A percentile compares a stretch with the other conserved stretches of the same genome.
phyloP scores from a whole-genome alignment of 92 coral and sea anemone species.

The Porites evermanni region DNA sequence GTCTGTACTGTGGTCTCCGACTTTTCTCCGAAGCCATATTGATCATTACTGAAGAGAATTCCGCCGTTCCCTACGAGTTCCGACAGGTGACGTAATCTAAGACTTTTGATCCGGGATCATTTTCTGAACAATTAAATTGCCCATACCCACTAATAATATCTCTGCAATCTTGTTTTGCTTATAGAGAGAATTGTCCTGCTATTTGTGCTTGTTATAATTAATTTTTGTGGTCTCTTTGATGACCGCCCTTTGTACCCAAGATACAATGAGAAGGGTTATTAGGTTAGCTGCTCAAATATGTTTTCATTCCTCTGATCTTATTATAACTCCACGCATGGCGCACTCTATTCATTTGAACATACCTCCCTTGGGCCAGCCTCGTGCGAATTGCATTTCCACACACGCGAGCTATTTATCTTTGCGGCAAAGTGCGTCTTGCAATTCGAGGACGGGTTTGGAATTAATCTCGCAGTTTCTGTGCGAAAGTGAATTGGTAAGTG shows the following conservation, averaged over 20 bases:
- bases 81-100: too few species aligned
- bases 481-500: neutral
- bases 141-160: too few species aligned
- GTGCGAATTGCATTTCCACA: neutral
- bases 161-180: neutral
- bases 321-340: slow-evolving; percentile 18
- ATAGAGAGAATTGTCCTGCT: slow-evolving; percentile 26
- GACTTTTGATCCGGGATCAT: too few species aligned
- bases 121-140: too few species aligned
- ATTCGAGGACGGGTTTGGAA: neutral
- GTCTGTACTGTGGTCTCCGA: neutral
- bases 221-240: slow-evolving; percentile 25
- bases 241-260: slow-evolving; percentile 11
- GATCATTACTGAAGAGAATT: neutral
- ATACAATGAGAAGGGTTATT: slow-evolving; percentile 5
- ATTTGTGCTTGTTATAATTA: neutral
- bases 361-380: slow-evolving; percentile 39
- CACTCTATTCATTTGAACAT: slow-evolving; percentile 15
- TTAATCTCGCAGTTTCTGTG: neutral
- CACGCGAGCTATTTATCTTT: too few species aligned
- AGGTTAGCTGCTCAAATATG: neutral
- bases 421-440: neutral
- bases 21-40: neutral
- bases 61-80: too few species aligned
- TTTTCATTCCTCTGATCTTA: slow-evolving; percentile 7